Conservation (phyloP, 1,140 invertebrate species). For the Lepidostoma basale region DNA sequence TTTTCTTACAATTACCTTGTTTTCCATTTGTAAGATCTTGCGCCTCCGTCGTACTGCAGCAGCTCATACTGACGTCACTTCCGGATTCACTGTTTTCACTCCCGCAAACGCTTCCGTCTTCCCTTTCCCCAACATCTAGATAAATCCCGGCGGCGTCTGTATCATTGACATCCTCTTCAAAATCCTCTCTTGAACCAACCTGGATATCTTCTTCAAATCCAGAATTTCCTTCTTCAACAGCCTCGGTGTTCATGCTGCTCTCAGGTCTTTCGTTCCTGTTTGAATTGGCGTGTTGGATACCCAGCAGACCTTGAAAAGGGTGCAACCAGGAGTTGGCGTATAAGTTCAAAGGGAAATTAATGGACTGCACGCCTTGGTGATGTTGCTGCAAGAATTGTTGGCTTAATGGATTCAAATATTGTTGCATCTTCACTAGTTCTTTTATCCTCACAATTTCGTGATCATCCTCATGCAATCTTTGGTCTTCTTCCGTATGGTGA, state of each 20-base stretch:
- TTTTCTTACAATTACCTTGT: too few relatives aligned
- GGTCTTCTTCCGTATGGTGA: background rate
- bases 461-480: conserved; percentile 26
- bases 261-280: conserved; percentile 1
- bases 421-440: conserved; percentile 42
- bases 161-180: conserved; percentile 24
- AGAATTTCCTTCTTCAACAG: conserved; percentile 8
- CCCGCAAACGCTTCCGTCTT: conserved; percentile 39
- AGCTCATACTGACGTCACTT: conserved; percentile 42
- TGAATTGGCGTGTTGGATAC: background rate
- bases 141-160: conserved; percentile 3
- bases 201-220: conserved; percentile 25
- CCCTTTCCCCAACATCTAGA: conserved; percentile 28
- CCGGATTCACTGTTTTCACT: conserved; percentile 42
- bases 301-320: conserved; percentile 36
- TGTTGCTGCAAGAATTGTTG: conserved; percentile 31
- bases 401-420: conserved; percentile 41
- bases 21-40: conserved; percentile 42
- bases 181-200: background rate
- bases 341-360: conserved; percentile 38
- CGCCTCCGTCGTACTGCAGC: conserved; percentile 39
- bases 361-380: conserved; percentile 19
- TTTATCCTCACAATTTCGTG: conserved; percentile 32
- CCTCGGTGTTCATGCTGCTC: conserved; percentile 20
- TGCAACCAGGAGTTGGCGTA: conserved; percentile 42